These are phyloP conservation scores for Diuraphis noxia DNA, from an alignment of 1,140 invertebrate genomes.

Conservation along the genomic window DNA sequence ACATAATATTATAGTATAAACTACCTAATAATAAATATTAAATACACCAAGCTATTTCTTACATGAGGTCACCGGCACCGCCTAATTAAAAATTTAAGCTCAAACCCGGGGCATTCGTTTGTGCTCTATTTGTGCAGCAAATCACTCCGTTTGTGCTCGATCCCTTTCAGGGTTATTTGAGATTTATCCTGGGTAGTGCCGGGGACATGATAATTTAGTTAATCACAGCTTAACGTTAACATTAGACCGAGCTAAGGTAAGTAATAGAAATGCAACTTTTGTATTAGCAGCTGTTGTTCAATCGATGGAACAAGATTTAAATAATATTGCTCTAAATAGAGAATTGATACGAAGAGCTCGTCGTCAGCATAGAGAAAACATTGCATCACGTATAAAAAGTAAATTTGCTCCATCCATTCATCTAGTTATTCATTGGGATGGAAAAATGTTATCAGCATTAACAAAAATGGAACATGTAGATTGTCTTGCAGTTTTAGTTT, in stretches of 20 bases:
- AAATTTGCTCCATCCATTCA: neutral
- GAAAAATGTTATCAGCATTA: neutral
- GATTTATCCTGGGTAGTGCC: no score
- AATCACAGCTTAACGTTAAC: no score
- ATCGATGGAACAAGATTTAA: neutral
- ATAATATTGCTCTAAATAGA: neutral
- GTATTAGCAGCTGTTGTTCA: neutral
- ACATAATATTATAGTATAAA: neutral
- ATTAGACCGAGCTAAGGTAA: neutral
- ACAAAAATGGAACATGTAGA: neutral
- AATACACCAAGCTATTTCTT: no score
- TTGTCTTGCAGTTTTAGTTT: no score
- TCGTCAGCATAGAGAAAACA: neutral
- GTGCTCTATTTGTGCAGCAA: no score
- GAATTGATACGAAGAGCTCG: neutral
- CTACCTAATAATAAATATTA: neutral
- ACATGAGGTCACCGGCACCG: no score
- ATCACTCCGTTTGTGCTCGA: no score
- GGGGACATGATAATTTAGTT: no score
- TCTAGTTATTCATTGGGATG: neutral
- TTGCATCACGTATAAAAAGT: no score
- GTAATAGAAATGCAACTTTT: neutral
- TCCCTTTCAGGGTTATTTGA: no score
- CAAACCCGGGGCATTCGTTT: no score
- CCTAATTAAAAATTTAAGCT: no score